A percentile compares a stretch with the other conserved stretches of the same genome.
These are phyloP conservation scores for Microctonus aethiopoides DNA, from an alignment of 2,888 invertebrate genomes.

Conservation along the genomic window DNA sequence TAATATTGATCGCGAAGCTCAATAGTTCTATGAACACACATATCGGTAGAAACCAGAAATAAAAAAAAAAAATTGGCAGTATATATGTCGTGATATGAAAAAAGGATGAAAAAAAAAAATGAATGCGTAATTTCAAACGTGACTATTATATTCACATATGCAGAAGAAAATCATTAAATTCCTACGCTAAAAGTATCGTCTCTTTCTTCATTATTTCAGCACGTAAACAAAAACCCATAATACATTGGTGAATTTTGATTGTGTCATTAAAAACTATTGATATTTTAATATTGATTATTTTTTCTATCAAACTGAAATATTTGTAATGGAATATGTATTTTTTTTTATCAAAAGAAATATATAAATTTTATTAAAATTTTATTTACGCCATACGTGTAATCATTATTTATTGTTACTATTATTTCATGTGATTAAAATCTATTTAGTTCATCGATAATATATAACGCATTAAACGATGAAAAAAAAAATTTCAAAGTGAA, in stretches of 20 bases:
- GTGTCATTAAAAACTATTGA: neutral
- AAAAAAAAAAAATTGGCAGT: slow-evolving; percentile 2
- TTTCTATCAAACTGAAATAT: too few species aligned
- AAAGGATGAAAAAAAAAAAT: slow-evolving; percentile 6
- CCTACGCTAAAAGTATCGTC: slow-evolving; percentile 3
- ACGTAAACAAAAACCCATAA: neutral
- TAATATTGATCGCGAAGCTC: neutral
- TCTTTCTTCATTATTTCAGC: slow-evolving; percentile 12
- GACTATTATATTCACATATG: slow-evolving; percentile 1
- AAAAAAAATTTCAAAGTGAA: neutral
- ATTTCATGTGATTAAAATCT: too few species aligned
- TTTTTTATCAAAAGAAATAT: too few species aligned
- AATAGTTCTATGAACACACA: neutral
- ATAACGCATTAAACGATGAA: too few species aligned
- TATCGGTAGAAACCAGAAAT: neutral
- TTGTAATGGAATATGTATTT: too few species aligned
- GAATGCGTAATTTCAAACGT: slow-evolving; percentile 17
- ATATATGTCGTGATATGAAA: neutral
- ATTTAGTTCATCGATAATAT: too few species aligned
- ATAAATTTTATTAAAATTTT: too few species aligned
- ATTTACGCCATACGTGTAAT: too few species aligned
- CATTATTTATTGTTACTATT: too few species aligned
- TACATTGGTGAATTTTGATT: neutral
- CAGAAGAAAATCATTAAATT: slow-evolving; percentile 10
- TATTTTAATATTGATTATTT: too few species aligned